Conservation (phyloP, 2,113 vertebrate species). For the Tyto alba region DNA sequence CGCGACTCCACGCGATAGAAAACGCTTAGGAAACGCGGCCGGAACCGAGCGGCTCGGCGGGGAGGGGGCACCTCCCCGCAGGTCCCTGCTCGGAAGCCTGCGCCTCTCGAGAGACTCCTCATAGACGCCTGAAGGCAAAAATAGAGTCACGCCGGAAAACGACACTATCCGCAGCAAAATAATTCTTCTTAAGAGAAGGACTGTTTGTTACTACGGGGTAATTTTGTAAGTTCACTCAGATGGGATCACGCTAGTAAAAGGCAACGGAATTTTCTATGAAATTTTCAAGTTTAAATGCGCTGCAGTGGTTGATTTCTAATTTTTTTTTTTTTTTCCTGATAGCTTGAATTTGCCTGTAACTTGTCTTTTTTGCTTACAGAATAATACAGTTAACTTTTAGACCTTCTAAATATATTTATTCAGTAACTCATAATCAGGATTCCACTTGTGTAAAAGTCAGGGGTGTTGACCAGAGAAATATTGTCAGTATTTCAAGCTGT, state of each 20-base stretch:
- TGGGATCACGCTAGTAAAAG: conserved; percentile 34
- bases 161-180: conserved; percentile 16
- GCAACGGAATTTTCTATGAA: conserved; percentile 64
- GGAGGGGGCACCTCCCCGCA: not conserved
- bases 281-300: conserved; percentile 53
- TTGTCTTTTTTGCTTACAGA: conserved; percentile 66
- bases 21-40: not conserved
- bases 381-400: conserved; percentile 62
- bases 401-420: conserved; percentile 68
- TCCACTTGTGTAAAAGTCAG: conserved; percentile 72
- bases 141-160: not conserved
- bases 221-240: conserved; percentile 62
- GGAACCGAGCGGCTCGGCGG: not conserved
- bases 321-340: conserved; percentile 15
- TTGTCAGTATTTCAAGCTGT: conserved; percentile 78
- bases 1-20: not conserved
- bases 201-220: conserved; percentile 59
- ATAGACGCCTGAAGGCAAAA: not conserved
- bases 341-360: conserved; percentile 66
- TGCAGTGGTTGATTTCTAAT: conserved; percentile 8
- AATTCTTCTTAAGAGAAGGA: conserved; percentile 57
- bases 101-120: not conserved
- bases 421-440: conserved; percentile 68
- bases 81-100: not conserved
- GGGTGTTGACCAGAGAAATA: conserved; percentile 68